A percentile compares a stretch with the other conserved stretches of the same genome.
Conservation (phyloP, 2,113 vertebrate species). For the Erythrolamprus reginae region DNA sequence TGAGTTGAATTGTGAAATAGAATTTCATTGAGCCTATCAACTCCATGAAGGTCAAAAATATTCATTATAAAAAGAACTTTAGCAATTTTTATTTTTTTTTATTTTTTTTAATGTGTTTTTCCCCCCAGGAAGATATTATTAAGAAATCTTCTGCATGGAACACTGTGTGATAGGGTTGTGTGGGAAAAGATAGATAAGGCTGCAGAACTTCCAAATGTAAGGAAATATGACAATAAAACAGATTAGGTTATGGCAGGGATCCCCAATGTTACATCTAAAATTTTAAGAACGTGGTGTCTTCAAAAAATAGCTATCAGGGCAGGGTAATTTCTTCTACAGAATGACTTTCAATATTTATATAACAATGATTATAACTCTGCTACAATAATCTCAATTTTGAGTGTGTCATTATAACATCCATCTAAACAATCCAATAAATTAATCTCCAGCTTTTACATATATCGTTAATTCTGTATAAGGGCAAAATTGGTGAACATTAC, state of each 20-base stretch:
- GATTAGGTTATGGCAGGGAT: neutral
- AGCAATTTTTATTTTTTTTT: neutral
- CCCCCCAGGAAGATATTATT: constrained; percentile 31
- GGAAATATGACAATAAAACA: neutral
- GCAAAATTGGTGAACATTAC: neutral
- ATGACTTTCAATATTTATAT: neutral
- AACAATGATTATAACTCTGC: neutral
- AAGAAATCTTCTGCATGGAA: constrained; percentile 54
- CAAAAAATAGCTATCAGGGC: neutral
- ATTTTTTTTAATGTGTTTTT: neutral
- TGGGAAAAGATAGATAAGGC: neutral
- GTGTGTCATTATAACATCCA: neutral
- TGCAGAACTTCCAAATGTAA: neutral
- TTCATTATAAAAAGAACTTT: constrained; percentile 47
- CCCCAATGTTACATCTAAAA: neutral
- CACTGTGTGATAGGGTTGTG: neutral
- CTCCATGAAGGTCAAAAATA: constrained; percentile 57
- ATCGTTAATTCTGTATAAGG: neutral
- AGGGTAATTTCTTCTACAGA: neutral
- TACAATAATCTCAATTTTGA: neutral
- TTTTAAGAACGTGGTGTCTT: neutral
- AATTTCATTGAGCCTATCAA: constrained; percentile 44
- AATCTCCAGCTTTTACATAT: neutral
- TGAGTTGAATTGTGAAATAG: neutral
- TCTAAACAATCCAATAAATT: neutral